Evolutionary conservation across 2,888 invertebrate species (phyloP).

Genomic region (Therioaphis trifolii): DNA sequence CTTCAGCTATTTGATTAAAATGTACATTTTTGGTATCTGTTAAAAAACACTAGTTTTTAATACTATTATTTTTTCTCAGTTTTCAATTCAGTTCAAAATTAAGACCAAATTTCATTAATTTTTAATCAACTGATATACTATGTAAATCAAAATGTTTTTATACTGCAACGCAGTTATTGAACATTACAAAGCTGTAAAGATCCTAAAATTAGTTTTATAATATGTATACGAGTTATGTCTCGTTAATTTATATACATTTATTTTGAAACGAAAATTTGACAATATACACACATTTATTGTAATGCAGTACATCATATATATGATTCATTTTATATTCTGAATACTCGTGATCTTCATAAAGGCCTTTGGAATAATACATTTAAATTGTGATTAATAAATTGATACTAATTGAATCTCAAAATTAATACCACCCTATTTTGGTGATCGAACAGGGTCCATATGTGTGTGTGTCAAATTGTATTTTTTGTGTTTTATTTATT

Average conservation of each 20-base stretch:
- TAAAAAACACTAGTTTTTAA: not conserved
- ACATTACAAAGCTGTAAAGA: not conserved
- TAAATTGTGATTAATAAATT: not conserved
- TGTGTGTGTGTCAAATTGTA: constrained; percentile 18
- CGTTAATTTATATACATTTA: not conserved
- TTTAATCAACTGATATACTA: not conserved
- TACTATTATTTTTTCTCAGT: not conserved
- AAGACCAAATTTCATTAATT: not conserved
- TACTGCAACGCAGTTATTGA: not conserved
- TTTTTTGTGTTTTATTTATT: constrained; percentile 23
- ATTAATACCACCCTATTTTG: constrained; percentile 22
- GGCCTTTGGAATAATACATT: not conserved
- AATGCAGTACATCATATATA: no score
- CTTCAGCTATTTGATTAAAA: constrained; percentile 31
- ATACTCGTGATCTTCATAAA: not conserved
- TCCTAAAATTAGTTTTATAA: not conserved
- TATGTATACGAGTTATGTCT: not conserved
- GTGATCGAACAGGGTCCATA: constrained; percentile 27
- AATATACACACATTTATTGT: not conserved
- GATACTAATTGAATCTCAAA: constrained; percentile 10
- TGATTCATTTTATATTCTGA: not conserved
- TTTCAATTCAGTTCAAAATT: not conserved
- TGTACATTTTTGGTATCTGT: constrained; percentile 17
- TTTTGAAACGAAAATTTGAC: not conserved
- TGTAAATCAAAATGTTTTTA: not conserved